phyloP scores from a whole-genome alignment of 2,113 vertebrate species.

The Guaruba guarouba region DNA sequence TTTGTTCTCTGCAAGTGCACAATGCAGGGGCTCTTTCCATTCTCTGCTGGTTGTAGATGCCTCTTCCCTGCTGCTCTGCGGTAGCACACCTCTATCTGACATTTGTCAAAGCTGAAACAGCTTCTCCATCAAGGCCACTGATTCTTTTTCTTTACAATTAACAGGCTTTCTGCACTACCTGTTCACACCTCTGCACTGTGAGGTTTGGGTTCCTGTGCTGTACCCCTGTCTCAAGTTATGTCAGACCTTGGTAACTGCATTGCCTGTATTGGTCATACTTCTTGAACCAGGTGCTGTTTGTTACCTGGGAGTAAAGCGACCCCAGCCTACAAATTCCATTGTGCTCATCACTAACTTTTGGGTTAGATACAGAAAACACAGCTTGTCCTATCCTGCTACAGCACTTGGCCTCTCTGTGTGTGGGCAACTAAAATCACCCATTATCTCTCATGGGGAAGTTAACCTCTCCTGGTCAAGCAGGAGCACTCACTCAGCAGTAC shows the following conservation, averaged over 20 bases:
- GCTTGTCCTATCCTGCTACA: not conserved
- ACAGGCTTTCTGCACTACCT: not conserved
- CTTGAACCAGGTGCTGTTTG: not conserved
- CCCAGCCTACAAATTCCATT: not conserved
- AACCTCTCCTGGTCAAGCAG: not conserved
- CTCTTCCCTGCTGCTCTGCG: rapidly evolving
- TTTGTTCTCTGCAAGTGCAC: not conserved
- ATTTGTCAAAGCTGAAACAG: not conserved
- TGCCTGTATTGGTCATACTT: not conserved
- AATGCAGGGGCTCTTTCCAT: not conserved
- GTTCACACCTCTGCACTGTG: not conserved
- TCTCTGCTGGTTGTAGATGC: not conserved
- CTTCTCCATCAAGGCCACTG: not conserved
- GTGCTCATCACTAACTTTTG: not conserved
- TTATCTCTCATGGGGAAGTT: not conserved
- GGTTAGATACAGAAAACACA: not conserved
- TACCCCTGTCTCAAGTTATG: not conserved
- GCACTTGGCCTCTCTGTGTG: not conserved
- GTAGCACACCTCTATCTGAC: not conserved
- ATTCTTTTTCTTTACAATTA: not conserved
- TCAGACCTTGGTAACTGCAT: not conserved
- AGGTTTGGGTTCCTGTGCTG: not conserved
- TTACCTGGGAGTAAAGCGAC: not conserved
- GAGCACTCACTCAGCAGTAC: not conserved
- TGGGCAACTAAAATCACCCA: not conserved